Percentiles rank a stretch among this genome's conserved stretches.
phyloP scores from a whole-genome alignment of 2,113 vertebrate species.

The Pleuronectes platessa region DNA sequence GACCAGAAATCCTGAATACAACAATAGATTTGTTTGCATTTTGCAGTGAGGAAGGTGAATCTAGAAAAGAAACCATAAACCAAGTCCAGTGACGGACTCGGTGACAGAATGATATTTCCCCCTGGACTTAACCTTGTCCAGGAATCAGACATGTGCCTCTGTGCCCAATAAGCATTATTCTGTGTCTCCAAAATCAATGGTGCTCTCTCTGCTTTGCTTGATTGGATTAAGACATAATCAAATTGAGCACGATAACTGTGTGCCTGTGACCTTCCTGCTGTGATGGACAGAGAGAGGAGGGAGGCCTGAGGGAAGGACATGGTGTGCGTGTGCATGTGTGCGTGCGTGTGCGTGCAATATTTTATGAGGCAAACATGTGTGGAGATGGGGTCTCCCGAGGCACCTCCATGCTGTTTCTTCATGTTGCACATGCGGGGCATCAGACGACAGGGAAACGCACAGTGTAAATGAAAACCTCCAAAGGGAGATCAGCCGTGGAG shows the following conservation, averaged over 20 bases:
- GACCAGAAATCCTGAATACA: conserved; percentile 3
- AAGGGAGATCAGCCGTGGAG: conserved; percentile 4
- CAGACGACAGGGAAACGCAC: conserved; percentile 6
- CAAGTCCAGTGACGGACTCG: conserved; percentile 41
- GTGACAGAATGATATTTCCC: conserved; percentile 65
- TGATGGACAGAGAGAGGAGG: conserved; percentile 42
- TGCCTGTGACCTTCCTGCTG: conserved; percentile 75
- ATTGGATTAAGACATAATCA: conserved; percentile 85
- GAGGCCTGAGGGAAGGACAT: conserved; percentile 38
- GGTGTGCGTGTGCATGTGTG: conserved; percentile 1
- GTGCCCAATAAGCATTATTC: conserved; percentile 74
- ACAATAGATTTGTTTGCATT: conserved; percentile 29
- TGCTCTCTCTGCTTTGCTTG: conserved; percentile 73
- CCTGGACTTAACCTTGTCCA: conserved; percentile 70
- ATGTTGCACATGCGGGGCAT: conserved; percentile 10
- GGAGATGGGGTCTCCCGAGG: conserved; percentile 19
- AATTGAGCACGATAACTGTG: conserved; percentile 75
- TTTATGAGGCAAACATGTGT: conserved; percentile 1
- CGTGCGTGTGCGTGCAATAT: not conserved
- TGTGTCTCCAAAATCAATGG: conserved; percentile 76
- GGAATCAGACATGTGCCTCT: conserved; percentile 63
- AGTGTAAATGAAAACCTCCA: not conserved
- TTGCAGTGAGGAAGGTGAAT: conserved; percentile 21
- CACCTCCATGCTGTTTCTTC: conserved; percentile 26
- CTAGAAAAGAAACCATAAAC: conserved; percentile 24